phyloP scores from a whole-genome alignment of 2,888 invertebrate genomes.

The Caenorhabditis doughertyi region DNA sequence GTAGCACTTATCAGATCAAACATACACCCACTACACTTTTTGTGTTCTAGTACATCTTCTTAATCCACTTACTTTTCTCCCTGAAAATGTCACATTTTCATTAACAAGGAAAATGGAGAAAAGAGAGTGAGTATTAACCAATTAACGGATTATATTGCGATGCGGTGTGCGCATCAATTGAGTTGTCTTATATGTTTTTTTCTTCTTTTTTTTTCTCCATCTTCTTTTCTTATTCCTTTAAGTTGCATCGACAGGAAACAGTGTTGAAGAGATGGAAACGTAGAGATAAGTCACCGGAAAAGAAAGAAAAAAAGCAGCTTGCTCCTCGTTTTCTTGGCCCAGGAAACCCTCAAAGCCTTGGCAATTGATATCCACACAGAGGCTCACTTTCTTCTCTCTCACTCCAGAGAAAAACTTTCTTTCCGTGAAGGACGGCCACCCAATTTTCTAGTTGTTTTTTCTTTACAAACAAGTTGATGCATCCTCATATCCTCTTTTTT shows the following conservation, averaged over 20 bases:
- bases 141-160: conserved; percentile 46
- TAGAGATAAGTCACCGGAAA: conserved; percentile 54
- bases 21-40: conserved; percentile 16
- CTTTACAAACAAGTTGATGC: conserved; percentile 1
- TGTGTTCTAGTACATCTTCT: conserved; percentile 14
- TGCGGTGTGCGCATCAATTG: conserved; percentile 39
- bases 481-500: background rate
- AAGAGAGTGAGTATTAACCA: conserved; percentile 19
- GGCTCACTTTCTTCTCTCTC: conserved; percentile 4
- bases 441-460: conserved; percentile 39
- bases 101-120: conserved; percentile 17
- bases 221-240: conserved; percentile 35
- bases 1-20: conserved; percentile 48
- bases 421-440: conserved; percentile 33
- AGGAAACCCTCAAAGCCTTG: conserved; percentile 39
- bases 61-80: conserved; percentile 22
- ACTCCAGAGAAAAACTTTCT: conserved; percentile 18
- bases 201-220: conserved; percentile 6
- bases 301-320: conserved; percentile 38
- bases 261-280: conserved; percentile 22
- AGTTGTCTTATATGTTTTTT: conserved; percentile 25
- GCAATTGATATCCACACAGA: conserved; percentile 62
- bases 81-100: conserved; percentile 54
- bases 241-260: conserved; percentile 28
- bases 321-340: conserved; percentile 59